Conservation (phyloP, 2,888 invertebrate species). For the Monochamus alternatus region DNA sequence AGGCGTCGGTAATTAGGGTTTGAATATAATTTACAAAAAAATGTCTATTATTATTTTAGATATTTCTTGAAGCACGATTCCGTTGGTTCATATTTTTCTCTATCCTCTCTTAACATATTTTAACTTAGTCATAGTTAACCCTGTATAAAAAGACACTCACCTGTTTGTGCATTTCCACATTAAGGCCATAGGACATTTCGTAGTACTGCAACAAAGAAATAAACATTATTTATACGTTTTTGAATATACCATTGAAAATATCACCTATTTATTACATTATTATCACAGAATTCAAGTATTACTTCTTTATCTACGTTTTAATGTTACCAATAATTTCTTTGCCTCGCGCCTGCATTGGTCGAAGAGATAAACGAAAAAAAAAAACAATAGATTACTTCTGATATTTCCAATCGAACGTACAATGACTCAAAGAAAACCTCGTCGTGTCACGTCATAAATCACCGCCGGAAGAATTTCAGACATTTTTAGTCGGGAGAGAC, state of each 20-base stretch:
- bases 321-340: no score
- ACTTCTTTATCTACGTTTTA: no score
- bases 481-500: conserved; percentile 26
- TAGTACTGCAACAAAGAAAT: conserved; percentile 87
- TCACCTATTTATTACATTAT: no score
- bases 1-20: no score
- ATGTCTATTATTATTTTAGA: no score
- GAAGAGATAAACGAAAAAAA: conserved; percentile 2
- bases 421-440: conserved; percentile 24
- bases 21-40: no score
- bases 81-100: no score
- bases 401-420: conserved; percentile 19
- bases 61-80: no score
- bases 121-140: no score
- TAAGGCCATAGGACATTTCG: conserved; percentile 98
- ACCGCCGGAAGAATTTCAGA: conserved; percentile 17
- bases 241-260: no score
- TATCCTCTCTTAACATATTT: no score
- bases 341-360: background rate
- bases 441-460: conserved; percentile 22
- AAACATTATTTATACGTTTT: background rate
- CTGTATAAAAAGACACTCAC: conserved; percentile 74
- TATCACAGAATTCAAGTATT: no score
- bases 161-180: conserved; percentile 99
- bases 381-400: conserved; percentile 21